These are phyloP conservation scores for Scyliorhinus canicula DNA, from an alignment of 2,797 vertebrate genomes.

Conservation along the genomic window DNA sequence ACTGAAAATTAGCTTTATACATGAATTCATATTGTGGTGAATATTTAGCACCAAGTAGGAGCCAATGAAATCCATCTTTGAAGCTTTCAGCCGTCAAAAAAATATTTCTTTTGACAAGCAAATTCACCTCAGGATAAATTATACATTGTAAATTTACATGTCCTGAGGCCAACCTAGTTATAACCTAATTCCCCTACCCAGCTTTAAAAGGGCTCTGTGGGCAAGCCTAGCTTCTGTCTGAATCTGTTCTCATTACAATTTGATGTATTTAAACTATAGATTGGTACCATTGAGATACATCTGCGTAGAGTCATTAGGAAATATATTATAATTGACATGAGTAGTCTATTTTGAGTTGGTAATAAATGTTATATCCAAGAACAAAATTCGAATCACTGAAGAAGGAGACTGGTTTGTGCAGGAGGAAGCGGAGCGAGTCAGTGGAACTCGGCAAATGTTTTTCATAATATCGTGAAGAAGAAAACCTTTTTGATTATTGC, in stretches of 20 bases:
- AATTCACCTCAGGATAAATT: constrained; percentile 23
- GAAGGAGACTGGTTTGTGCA: background rate
- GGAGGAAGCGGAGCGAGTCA: background rate
- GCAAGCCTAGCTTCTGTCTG: constrained; percentile 22
- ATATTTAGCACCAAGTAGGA: background rate
- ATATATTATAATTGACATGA: constrained; percentile 11
- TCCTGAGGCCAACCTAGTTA: background rate
- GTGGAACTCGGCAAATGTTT: background rate
- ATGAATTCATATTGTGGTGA: background rate
- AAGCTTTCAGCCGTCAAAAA: background rate
- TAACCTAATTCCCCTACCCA: constrained; percentile 9
- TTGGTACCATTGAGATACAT: constrained; percentile 5
- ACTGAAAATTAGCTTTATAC: constrained; percentile 22
- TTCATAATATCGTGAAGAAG: background rate
- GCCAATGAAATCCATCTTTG: constrained; percentile 23
- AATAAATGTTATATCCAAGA: constrained; percentile 5
- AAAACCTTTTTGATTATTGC: background rate
- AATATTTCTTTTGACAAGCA: constrained; percentile 19
- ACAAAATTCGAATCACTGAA: background rate
- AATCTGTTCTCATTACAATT: constrained; percentile 29
- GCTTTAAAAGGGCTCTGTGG: constrained; percentile 11
- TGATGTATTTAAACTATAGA: constrained; percentile 30
- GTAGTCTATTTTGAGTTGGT: background rate
- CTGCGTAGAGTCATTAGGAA: background rate
- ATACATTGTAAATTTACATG: constrained; percentile 33